Base-by-base conservation (phyloP, 2,797 vertebrate species). In the Ficedula albicollis region DNA sequence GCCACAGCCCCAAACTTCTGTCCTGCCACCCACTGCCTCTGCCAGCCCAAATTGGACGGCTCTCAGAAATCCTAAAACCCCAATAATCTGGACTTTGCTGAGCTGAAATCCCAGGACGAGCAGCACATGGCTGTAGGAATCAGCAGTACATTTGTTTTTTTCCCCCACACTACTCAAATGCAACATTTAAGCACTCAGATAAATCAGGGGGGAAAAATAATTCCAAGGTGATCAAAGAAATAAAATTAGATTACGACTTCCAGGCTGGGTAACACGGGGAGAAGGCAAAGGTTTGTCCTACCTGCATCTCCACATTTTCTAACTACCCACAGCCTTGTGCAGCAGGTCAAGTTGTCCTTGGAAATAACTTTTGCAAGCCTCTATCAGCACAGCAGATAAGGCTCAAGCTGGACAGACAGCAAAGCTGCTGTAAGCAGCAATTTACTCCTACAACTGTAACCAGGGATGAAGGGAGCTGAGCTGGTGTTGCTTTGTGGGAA, bases 371-470 rank as follows among this genome's bases (percentile, higher is more conserved):
- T 21, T 82, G 25, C 54, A 82, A 81, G 79, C 15, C 38, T 17
- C 43, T 93, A 49, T 94, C 89, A 66, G 82, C 69, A 43, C 1
- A 2, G 74, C 59, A 94, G 93, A 84, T 90, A 95, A 88, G 77
- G 41, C 49, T 86, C 19, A 51, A 52, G 59, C 46, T 49, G 74
- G 58, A 62, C 56, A 81, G 89, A 34, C 25, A 91, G 39, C 0
- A 0, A 88, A 70, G 44, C 56, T 84, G 77, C 75, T 83, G 1
- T 8, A 70, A 54, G n/a, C 43, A 58, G 72, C 59, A 88, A 43
- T 90, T 91, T 70, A 78, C 81, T 94, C 76, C 63, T 85, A 54
- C 83, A 64, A 2, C 11, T 89, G 22, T 29, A 84, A 59, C n/a
- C 1, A 3, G 23, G 79, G 67, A 30, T 29, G 39, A 64, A 79